A percentile compares a stretch with the other conserved stretches of the same genome.
These are phyloP conservation scores for Agrilus biguttatus DNA, from an alignment of 2,888 invertebrate species.

Conservation along the genomic window DNA sequence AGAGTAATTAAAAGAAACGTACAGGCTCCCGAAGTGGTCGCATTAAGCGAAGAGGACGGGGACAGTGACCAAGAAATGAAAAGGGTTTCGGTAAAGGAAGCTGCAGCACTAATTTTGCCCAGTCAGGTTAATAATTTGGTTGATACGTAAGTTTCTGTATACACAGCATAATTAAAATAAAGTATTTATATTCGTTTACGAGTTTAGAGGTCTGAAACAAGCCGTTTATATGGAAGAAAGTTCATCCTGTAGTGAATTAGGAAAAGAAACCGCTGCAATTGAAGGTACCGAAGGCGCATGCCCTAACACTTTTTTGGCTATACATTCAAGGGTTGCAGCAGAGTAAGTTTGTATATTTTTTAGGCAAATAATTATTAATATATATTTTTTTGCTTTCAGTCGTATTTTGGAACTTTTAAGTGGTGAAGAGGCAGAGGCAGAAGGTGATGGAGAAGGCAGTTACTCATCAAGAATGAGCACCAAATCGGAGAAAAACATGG, in stretches of 20 bases:
- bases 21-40: slow-evolving; percentile 21
- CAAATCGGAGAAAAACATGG: slow-evolving; percentile 89
- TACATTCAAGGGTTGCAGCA: slow-evolving; percentile 19
- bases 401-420: slow-evolving; percentile 51
- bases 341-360: slow-evolving; percentile 18
- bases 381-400: slow-evolving; percentile 23
- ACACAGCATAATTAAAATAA: neutral
- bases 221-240: slow-evolving; percentile 29
- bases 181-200: slow-evolving; percentile 1
- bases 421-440: slow-evolving; percentile 50
- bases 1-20: slow-evolving; percentile 15
- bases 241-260: slow-evolving; percentile 30
- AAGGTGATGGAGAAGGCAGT: slow-evolving; percentile 51
- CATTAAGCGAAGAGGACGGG: slow-evolving; percentile 26
- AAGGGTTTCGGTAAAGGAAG: slow-evolving; percentile 21
- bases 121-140: slow-evolving; percentile 24
- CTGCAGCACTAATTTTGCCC: slow-evolving; percentile 21
- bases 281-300: slow-evolving; percentile 22
- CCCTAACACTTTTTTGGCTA: slow-evolving; percentile 23
- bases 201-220: slow-evolving; percentile 19
- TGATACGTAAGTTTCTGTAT: slow-evolving; percentile 16
- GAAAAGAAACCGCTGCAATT: slow-evolving; percentile 25
- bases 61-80: slow-evolving; percentile 28
- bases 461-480: slow-evolving; percentile 87
- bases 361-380: neutral